Percentiles rank a stretch among this genome's conserved stretches.
Conservation (phyloP, 2,888 invertebrate species). For the Tridacna gigas region DNA sequence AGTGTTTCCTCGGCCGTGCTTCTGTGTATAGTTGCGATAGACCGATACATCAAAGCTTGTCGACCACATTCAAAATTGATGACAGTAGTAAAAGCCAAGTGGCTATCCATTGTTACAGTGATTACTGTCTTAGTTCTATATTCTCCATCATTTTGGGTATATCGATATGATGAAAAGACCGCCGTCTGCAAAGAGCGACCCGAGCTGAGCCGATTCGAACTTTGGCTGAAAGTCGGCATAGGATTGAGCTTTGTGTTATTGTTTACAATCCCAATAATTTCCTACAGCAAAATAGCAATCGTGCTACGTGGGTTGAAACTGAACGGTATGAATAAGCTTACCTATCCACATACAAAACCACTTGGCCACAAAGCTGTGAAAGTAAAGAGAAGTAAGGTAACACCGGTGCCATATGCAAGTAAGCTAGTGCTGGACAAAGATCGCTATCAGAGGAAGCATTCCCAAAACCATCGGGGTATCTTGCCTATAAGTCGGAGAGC, state of each 20-base stretch:
- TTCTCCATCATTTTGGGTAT: not conserved
- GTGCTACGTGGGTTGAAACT: not conserved
- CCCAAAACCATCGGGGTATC: not conserved
- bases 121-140: not conserved
- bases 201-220: not conserved
- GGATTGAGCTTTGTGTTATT: not conserved
- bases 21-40: not conserved
- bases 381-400: not conserved
- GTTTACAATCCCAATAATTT: not conserved
- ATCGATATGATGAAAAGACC: not conserved
- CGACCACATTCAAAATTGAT: constrained; percentile 11
- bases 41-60: not conserved
- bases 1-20: not conserved
- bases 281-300: not conserved
- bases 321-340: not conserved
- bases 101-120: not conserved
- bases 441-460: not conserved
- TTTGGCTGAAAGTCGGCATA: not conserved
- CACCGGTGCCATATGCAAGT: not conserved
- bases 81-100: not conserved
- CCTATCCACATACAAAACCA: not conserved
- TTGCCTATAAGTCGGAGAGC: not conserved
- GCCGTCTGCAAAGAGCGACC: not conserved
- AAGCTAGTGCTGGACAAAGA: not conserved
- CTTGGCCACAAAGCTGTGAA: not conserved